These are phyloP conservation scores for Apeltes quadracus DNA, from an alignment of 2,113 vertebrate genomes.

Conservation along the genomic window DNA sequence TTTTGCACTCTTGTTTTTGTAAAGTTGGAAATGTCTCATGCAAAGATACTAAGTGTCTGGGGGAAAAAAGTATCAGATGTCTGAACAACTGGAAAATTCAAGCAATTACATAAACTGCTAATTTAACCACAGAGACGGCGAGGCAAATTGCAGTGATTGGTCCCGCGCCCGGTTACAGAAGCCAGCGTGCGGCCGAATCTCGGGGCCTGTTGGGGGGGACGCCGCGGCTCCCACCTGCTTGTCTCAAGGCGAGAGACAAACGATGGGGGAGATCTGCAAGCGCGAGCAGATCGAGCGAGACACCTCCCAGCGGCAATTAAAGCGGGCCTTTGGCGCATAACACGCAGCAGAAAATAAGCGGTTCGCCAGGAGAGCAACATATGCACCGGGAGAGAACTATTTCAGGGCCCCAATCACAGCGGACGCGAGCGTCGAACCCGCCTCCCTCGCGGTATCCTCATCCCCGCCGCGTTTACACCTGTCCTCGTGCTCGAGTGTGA, in stretches of 20 bases:
- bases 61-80: constrained; percentile 21
- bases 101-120: constrained; percentile 47
- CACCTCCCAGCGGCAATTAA: no score
- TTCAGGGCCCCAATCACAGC: neutral
- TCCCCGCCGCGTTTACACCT: constrained; percentile 33
- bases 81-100: constrained; percentile 51
- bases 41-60: neutral
- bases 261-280: neutral
- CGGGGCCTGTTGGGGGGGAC: constrained; percentile 8
- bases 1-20: neutral
- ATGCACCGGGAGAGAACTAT: neutral
- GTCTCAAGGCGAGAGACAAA: neutral
- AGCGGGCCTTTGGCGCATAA: neutral
- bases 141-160: constrained; percentile 48
- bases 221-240: constrained; percentile 16
- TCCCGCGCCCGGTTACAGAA: constrained; percentile 38
- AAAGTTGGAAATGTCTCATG: neutral
- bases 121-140: constrained; percentile 68
- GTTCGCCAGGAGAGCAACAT: neutral
- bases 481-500: constrained; percentile 11
- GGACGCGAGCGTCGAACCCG: neutral
- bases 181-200: constrained; percentile 32
- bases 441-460: constrained; percentile 10
- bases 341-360: neutral
- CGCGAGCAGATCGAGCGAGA: neutral